These are phyloP conservation scores for Orcinus orca DNA, from an alignment of 2,113 vertebrate genomes.

Conservation along the genomic window DNA sequence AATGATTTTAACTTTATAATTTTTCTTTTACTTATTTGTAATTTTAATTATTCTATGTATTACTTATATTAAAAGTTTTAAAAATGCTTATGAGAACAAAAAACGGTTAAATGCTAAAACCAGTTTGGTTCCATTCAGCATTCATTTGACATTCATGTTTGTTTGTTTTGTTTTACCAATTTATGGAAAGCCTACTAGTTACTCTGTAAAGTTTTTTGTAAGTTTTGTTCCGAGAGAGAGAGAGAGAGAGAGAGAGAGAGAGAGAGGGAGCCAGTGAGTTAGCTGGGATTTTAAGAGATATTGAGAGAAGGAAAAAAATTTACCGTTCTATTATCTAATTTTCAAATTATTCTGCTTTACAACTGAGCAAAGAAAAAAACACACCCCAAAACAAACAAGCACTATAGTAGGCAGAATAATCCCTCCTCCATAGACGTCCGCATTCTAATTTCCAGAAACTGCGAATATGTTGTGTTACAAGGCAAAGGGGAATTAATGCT, in stretches of 20 bases:
- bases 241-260: neutral
- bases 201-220: neutral
- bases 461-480: neutral
- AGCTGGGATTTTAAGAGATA: neutral
- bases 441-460: neutral
- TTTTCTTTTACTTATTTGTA: slow-evolving; percentile 22
- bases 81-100: neutral
- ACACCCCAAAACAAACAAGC: neutral
- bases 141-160: neutral
- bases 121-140: neutral
- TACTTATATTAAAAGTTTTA: neutral
- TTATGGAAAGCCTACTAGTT: neutral
- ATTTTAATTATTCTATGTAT: neutral
- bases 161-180: neutral
- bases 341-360: neutral
- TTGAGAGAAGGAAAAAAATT: neutral
- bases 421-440: neutral
- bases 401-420: neutral
- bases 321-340: neutral
- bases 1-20: neutral
- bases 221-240: neutral
- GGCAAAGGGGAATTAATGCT: neutral
- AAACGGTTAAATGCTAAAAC: neutral
- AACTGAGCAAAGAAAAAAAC: neutral
- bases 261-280: neutral